phyloP scores from a whole-genome alignment of 2,113 vertebrate species.

The Engystomops pustulosus region DNA sequence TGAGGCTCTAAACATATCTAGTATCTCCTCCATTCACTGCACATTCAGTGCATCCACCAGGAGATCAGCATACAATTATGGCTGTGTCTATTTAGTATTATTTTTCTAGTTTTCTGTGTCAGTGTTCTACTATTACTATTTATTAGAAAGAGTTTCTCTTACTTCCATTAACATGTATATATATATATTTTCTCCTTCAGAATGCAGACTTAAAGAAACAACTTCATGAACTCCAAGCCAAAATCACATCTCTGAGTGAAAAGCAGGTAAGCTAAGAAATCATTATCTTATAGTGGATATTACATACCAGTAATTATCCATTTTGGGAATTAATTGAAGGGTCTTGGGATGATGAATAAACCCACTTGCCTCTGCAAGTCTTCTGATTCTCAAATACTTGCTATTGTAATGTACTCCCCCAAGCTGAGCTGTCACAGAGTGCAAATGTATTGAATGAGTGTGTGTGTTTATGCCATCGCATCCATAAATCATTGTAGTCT shows the following conservation, averaged over 20 bases:
- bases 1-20: too few species aligned
- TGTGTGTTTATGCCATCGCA: not conserved
- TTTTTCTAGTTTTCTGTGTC: too few species aligned
- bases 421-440: not conserved
- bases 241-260: conserved; percentile 98
- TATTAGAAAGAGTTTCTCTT: too few species aligned
- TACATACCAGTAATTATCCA: too few species aligned
- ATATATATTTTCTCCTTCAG: conserved; percentile 69
- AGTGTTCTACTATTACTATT: too few species aligned
- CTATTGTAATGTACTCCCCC: not conserved
- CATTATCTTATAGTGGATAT: too few species aligned
- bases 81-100: too few species aligned
- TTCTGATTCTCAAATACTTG: not conserved
- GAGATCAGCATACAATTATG: too few species aligned
- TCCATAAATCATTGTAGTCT: not conserved
- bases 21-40: too few species aligned
- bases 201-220: conserved; percentile 99
- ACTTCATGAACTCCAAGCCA: conserved; percentile 98
- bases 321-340: not conserved
- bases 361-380: not conserved
- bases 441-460: not conserved
- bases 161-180: too few species aligned
- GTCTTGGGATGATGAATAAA: not conserved
- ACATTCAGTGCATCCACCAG: too few species aligned
- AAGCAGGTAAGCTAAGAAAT: conserved; percentile 98